phyloP scores from a whole-genome alignment of 2,113 vertebrate species.

The Felis catus region DNA sequence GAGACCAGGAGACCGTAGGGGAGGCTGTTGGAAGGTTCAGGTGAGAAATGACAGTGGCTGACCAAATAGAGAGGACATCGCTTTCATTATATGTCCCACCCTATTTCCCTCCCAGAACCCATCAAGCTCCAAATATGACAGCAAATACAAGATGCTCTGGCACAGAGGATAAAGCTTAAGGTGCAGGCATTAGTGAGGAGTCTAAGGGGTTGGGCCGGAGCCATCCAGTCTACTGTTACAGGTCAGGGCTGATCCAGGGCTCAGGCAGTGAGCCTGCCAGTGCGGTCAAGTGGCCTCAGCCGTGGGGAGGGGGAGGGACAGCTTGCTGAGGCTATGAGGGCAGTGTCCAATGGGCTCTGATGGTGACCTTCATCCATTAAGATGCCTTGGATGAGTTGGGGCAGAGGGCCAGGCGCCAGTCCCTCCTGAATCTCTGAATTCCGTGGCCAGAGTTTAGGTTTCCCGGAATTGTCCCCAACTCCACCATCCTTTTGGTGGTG shows the following conservation, averaged over 20 bases:
- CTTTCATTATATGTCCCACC: background rate
- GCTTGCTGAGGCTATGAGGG: fast-evolving
- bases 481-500: background rate
- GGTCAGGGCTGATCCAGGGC: background rate
- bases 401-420: background rate
- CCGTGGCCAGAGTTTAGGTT: background rate
- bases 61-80: background rate
- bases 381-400: background rate
- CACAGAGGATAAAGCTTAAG: background rate
- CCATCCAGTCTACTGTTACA: background rate
- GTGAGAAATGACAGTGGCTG: background rate
- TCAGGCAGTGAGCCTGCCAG: background rate
- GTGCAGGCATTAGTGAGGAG: background rate
- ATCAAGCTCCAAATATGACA: background rate
- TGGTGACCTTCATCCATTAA: background rate
- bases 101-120: background rate
- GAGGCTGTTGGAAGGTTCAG: background rate
- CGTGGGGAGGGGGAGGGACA: fast-evolving
- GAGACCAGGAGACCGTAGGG: background rate
- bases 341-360: background rate
- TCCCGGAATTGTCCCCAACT: background rate
- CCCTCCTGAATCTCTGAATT: background rate
- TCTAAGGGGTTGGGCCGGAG: background rate
- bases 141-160: too few relatives aligned
- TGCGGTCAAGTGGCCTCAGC: background rate